Conservation (phyloP, 2,888 invertebrate genomes). For the Polydrusus tereticollis region DNA sequence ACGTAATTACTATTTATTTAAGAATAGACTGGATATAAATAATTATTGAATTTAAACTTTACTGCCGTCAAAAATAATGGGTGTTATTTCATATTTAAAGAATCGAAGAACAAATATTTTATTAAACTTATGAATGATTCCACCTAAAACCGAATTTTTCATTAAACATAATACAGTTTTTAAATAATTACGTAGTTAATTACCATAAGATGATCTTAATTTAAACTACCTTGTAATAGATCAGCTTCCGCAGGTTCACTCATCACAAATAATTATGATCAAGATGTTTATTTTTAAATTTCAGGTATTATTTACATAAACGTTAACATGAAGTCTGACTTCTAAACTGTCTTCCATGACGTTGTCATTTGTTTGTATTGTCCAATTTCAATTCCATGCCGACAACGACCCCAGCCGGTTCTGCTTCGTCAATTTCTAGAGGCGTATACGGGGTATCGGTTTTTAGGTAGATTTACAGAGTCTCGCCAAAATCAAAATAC, state of each 20-base stretch:
- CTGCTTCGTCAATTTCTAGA: conserved; percentile 6
- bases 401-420: background rate
- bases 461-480: too few species aligned
- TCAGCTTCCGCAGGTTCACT: conserved; percentile 61
- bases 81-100: too few species aligned
- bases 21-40: too few species aligned
- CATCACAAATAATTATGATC: conserved; percentile 50
- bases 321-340: background rate
- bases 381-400: background rate
- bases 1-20: too few species aligned
- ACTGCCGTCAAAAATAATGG: too few species aligned
- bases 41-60: too few species aligned
- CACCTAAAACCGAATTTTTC: too few species aligned
- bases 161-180: too few species aligned
- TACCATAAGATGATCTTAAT: background rate
- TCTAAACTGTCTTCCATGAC: background rate
- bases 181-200: too few species aligned
- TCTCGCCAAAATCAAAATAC: too few species aligned
- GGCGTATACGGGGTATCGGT: background rate
- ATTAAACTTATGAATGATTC: too few species aligned
- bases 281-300: background rate
- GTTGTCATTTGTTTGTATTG: conserved; percentile 8
- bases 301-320: background rate
- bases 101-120: too few species aligned
- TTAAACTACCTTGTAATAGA: conserved; percentile 60